A percentile compares a stretch with the other conserved stretches of the same genome.
phyloP scores from a whole-genome alignment of 2,797 vertebrate genomes.

The Sebastes trivittatus region DNA sequence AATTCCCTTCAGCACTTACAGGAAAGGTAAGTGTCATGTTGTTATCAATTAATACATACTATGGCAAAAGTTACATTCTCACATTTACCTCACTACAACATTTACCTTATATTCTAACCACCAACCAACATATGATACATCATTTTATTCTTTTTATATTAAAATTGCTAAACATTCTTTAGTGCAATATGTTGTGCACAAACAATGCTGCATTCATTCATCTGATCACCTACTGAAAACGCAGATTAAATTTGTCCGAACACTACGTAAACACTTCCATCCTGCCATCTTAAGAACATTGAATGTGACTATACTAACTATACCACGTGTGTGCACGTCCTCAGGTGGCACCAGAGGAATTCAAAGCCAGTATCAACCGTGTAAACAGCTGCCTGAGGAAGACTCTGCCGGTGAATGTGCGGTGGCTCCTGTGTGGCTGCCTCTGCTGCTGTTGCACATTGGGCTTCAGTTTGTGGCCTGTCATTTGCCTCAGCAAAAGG shows the following conservation, averaged over 20 bases:
- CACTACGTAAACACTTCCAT: not conserved
- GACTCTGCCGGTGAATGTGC: slow-evolving; percentile 96
- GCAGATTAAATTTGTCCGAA: not conserved
- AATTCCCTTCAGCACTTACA: slow-evolving; percentile 97
- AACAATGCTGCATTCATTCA: not conserved
- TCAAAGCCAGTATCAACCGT: slow-evolving; percentile 96
- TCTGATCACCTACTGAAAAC: not conserved
- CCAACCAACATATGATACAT: not conserved
- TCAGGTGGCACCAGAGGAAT: slow-evolving; percentile 99
- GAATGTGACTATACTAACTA: not conserved
- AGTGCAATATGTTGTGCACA: not conserved
- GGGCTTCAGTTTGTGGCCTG: slow-evolving; percentile 99
- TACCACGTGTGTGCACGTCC: not conserved
- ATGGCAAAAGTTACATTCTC: not conserved
- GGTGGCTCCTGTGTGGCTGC: slow-evolving; percentile 98
- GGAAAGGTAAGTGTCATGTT: slow-evolving; percentile 89
- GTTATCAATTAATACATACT: not conserved
- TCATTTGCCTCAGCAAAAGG: slow-evolving; percentile 99
- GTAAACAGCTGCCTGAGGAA: slow-evolving; percentile 97
- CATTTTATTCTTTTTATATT: not conserved
- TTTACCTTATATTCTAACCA: not conserved
- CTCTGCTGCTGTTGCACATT: slow-evolving; percentile 98
- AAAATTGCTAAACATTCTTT: not conserved
- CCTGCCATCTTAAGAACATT: not conserved
- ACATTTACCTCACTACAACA: not conserved